These are phyloP conservation scores for Caradrina kadenii DNA, from an alignment of 2,888 invertebrate species.

Conservation along the genomic window DNA sequence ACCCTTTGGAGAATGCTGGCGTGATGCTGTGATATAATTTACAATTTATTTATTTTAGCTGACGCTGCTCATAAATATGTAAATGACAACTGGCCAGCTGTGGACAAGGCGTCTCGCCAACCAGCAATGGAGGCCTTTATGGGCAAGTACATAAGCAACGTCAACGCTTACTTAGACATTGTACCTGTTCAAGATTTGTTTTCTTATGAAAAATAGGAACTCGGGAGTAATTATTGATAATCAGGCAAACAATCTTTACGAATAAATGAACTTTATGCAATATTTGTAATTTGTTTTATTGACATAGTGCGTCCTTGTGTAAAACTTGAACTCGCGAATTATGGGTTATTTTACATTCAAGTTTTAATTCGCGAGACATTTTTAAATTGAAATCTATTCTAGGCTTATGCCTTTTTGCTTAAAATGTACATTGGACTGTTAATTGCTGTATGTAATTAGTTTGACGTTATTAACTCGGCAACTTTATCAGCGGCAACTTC, in stretches of 20 bases:
- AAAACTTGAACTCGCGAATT: too few species aligned
- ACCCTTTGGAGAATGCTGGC: too few species aligned
- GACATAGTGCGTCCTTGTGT: too few species aligned
- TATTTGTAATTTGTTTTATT: conserved; percentile 18
- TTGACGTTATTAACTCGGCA: too few species aligned
- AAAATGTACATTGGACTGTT: too few species aligned
- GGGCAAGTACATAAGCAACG: neutral
- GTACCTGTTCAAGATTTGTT: neutral
- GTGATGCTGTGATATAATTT: too few species aligned
- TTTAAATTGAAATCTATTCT: too few species aligned
- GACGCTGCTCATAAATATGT: conserved; percentile 12
- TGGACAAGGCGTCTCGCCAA: neutral
- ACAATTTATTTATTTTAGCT: conserved; percentile 30
- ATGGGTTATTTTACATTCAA: too few species aligned
- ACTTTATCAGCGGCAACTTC: too few species aligned
- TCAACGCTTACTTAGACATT: neutral
- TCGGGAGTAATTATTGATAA: neutral
- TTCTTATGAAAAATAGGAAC: conserved; percentile 14
- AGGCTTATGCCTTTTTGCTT: too few species aligned
- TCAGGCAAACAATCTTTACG: neutral
- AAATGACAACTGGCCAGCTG: conserved; percentile 32
- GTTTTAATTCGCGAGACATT: too few species aligned
- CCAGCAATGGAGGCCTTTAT: neutral
- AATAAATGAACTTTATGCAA: conserved; percentile 25
- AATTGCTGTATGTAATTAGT: too few species aligned